phyloP scores from a whole-genome alignment of 2,888 invertebrate species.

The Pammene aurita region DNA sequence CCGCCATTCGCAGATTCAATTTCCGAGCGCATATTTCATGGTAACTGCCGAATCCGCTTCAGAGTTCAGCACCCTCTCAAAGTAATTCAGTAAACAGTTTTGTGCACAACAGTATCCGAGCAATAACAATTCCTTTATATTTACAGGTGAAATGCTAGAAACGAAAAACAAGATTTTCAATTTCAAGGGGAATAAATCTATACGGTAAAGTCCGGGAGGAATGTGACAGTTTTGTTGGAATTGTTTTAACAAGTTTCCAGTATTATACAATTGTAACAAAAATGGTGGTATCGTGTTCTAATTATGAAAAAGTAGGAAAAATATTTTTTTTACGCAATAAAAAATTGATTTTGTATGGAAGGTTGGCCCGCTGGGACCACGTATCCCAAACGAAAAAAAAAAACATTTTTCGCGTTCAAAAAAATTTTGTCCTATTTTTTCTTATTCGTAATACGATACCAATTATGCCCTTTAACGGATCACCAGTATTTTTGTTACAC shows the following conservation, averaged over 20 bases:
- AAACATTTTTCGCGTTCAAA: no score
- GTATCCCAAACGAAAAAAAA: no score
- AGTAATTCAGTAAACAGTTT: slow-evolving; percentile 23
- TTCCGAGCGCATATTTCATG: slow-evolving; percentile 38
- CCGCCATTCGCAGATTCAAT: slow-evolving; percentile 30
- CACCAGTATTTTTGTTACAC: no score
- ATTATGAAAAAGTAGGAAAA: no score
- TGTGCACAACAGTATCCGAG: neutral
- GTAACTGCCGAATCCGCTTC: slow-evolving; percentile 20
- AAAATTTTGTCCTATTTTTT: no score
- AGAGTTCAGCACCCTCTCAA: slow-evolving; percentile 16
- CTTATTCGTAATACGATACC: no score
- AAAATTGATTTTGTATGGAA: no score
- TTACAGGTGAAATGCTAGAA: neutral
- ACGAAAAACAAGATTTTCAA: neutral
- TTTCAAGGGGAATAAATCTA: neutral
- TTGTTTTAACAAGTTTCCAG: neutral
- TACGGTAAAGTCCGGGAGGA: neutral
- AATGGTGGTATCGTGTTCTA: no score
- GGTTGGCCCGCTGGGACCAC: no score
- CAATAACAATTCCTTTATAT: slow-evolving; percentile 25
- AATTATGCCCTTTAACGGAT: no score
- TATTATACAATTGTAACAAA: no score
- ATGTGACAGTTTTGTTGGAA: neutral
- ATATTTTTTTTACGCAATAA: no score